phyloP scores from a whole-genome alignment of 2,113 vertebrate species.

The Clinocottus analis region DNA sequence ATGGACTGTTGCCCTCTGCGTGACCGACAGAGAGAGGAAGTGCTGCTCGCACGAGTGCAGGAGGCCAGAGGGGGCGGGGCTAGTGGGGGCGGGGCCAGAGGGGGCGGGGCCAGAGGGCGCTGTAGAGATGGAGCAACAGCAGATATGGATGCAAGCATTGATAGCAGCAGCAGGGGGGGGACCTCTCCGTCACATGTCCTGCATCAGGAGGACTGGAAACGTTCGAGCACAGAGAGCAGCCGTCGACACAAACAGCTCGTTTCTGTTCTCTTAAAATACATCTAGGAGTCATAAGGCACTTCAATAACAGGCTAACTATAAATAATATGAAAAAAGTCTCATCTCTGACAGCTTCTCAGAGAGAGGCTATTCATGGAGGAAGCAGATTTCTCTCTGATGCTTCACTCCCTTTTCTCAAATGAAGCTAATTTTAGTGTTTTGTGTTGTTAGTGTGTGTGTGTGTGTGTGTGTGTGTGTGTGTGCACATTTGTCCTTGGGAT shows the following conservation, averaged over 20 bases:
- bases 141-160: constrained; percentile 37
- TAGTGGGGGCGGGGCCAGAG: constrained; percentile 12
- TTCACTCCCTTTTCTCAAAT: constrained; percentile 33
- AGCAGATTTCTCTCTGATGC: constrained; percentile 30
- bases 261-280: constrained; percentile 72
- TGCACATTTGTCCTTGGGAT: neutral
- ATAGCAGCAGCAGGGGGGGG: constrained; percentile 25
- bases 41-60: constrained; percentile 12
- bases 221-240: constrained; percentile 15
- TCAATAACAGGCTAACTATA: constrained; percentile 72
- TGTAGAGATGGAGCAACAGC: constrained; percentile 41
- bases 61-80: constrained; percentile 24
- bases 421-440: neutral
- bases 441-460: neutral
- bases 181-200: constrained; percentile 56
- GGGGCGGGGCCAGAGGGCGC: neutral
- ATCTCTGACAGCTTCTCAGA: constrained; percentile 53
- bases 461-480: neutral
- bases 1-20: constrained; percentile 22
- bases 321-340: constrained; percentile 57
- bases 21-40: constrained; percentile 37
- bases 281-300: constrained; percentile 52
- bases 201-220: constrained; percentile 25
- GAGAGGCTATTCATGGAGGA: constrained; percentile 31
- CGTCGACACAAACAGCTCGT: constrained; percentile 45